A percentile compares a stretch with the other conserved stretches of the same genome.
These are phyloP conservation scores for Oscheius myriophilus DNA, from an alignment of 2,888 invertebrate genomes.

Conservation along the genomic window DNA sequence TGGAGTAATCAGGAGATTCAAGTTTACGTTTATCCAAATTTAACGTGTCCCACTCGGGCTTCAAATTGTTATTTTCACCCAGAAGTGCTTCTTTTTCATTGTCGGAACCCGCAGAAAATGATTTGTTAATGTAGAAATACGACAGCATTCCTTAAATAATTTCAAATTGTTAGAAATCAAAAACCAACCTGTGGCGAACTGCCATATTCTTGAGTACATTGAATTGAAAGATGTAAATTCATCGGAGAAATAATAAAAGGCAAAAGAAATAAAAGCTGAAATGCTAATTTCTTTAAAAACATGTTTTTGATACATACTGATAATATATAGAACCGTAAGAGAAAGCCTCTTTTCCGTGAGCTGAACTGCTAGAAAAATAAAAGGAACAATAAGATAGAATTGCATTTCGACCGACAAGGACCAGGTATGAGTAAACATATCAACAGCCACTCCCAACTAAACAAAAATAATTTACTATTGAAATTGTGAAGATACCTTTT, in stretches of 20 bases:
- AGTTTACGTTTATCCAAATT: too few species aligned
- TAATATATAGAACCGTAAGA: neutral
- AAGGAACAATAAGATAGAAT: slow-evolving; percentile 8
- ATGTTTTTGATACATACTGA: neutral
- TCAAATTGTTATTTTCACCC: too few species aligned
- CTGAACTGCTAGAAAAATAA: neutral
- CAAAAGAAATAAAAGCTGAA: too few species aligned
- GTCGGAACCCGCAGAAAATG: too few species aligned
- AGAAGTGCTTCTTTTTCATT: too few species aligned
- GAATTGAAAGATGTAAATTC: slow-evolving; percentile 35
- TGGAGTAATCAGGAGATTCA: too few species aligned
- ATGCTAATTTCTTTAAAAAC: too few species aligned
- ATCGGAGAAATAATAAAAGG: too few species aligned
- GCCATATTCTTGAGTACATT: slow-evolving; percentile 63
- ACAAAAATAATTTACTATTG: too few species aligned
- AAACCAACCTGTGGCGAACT: slow-evolving; percentile 35
- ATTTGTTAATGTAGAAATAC: too few species aligned
- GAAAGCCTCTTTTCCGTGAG: neutral
- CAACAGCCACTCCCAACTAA: neutral
- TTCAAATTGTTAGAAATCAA: neutral
- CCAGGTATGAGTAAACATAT: slow-evolving; percentile 12
- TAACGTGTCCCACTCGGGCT: too few species aligned
- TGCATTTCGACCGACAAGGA: slow-evolving; percentile 6
- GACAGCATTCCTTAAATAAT: too few species aligned
- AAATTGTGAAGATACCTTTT: slow-evolving; percentile 24